Base-by-base conservation (phyloP, 1,140 invertebrate genomes). In the Rhagoletis zephyria region DNA sequence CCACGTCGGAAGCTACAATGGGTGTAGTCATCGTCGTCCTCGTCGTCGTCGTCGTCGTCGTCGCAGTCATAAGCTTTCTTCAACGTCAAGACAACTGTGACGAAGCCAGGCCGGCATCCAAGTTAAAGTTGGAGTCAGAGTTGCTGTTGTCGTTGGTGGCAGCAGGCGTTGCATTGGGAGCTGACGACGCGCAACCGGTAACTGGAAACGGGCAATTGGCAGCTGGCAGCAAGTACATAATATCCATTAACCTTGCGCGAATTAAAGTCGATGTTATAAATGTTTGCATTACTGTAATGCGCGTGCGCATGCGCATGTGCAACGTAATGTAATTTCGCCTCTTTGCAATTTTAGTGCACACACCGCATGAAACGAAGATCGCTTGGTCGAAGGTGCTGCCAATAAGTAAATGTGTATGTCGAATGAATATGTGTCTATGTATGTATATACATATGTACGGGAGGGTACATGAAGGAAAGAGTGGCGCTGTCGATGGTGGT, bases 211-310 rank as follows among this genome's bases (percentile, higher is more conserved):
- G 48, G 48, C 16, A 81, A 81, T 59, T 30, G 74, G 74, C 74
- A 81, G 19, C 48, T 81, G 74, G 74, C 74, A 81, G 74, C 74
- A 81, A 81, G 74, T 81, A 81, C 87, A 87, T 56, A 87, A 87
- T 87, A 87, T 81, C 67, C 87, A 87, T 87, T 87, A 87, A 87
- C 87, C 87, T 81, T 87, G 87, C 87, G 67, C 87, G 87, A 87
- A 87, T 87, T 87, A 87, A 87, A 61, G 87, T 81, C 67, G 87
- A 45, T 63, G 85, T 63, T 85, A 74, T 74, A 74, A 74, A 74
- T 74, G 67, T 48, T 74, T 74, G 45, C 42, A 74, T 74, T 74
- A 74, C 42, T 48, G 85, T 60, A 85, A 60, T 85, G 74, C 74
- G 19, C 74, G 48, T 56, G 74, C 74, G 12, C 30, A 67, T 67